Evolutionary conservation across 2,888 invertebrate genomes (phyloP).

Genomic region (Serrognathus titanus): DNA sequence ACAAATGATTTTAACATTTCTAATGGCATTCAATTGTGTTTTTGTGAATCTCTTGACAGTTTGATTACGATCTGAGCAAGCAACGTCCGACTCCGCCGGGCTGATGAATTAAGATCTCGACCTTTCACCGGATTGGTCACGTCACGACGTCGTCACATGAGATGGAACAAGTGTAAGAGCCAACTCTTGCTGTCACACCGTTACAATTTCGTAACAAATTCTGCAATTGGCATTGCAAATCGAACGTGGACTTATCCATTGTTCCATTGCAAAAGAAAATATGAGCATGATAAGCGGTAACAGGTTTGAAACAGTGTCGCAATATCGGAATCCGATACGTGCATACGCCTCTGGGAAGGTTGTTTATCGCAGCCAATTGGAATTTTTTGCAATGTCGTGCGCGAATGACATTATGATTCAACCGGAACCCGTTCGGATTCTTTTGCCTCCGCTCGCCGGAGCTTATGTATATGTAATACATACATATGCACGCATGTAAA

Average conservation of each 20-base stretch:
- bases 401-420: neutral
- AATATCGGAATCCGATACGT: neutral
- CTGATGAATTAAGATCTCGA: too few species aligned
- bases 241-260: too few species aligned
- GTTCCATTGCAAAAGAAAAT: neutral
- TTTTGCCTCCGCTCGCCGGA: neutral
- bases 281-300: neutral
- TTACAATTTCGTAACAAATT: too few species aligned
- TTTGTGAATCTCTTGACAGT: slow-evolving; percentile 30
- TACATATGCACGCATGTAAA: neutral
- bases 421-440: neutral
- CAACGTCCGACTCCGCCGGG: too few species aligned
- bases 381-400: neutral
- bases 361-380: neutral
- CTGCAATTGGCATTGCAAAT: too few species aligned
- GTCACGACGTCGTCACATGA: too few species aligned
- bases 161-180: too few species aligned
- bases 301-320: neutral
- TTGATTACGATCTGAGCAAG: slow-evolving; percentile 30
- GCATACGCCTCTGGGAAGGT: neutral
- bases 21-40: slow-evolving; percentile 31
- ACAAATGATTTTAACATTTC: slow-evolving; percentile 31
- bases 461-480: too few species aligned
- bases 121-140: too few species aligned
- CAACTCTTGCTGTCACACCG: too few species aligned